Base-by-base conservation (phyloP, 2,113 vertebrate genomes). In the Leucopsar rothschildi region DNA sequence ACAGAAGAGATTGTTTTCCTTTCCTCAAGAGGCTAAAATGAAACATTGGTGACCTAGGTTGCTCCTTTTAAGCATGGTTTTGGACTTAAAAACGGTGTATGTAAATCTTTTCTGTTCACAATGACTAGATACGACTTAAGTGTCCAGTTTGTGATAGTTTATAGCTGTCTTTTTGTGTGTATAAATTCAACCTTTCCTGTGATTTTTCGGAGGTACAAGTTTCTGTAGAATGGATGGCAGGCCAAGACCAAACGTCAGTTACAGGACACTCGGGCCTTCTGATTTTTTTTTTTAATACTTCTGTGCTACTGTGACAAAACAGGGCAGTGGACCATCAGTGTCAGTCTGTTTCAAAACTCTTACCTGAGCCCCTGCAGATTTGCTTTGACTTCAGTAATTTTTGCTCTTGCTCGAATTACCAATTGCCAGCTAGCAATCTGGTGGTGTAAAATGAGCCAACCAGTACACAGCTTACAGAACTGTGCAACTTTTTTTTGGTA, bases 161-260 rank as follows among this genome's bases (percentile, higher is more conserved):
- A 14, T 20, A 7, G 9, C 4, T 59, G 11, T 39, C 20, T 17
- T 66, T 28, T 66, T 68, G 5, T 14, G 5, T 88, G 40, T 29
- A 9, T 56, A 49, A 57, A 66, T 78, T 45, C 35, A 77, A 4
- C 16, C 4, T 82, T 44, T 47, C 15, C 12, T 21, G 7, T 57
- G 37, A 16, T 53, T n/a, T 81, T 82, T 57, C 10, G 37, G 65
- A 63, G 12, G 33, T 76, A 20, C 4, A 39, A 12, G 6, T 83
- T 83, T 73, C 39, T 71, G 0, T 27, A 9, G 14, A 63, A 56
- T 8, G 0, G 0, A 10, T 71, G 14, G 11, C 11, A 49, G 61
- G 23, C 57, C 19, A 53, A 39, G 56, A 39, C 18, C 13, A 19
- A 15, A 40, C 56, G 7, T 45, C 14, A 7, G 15, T 72, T 83